Conservation (phyloP, 2,113 vertebrate species). For the Leucopternis melanops region DNA sequence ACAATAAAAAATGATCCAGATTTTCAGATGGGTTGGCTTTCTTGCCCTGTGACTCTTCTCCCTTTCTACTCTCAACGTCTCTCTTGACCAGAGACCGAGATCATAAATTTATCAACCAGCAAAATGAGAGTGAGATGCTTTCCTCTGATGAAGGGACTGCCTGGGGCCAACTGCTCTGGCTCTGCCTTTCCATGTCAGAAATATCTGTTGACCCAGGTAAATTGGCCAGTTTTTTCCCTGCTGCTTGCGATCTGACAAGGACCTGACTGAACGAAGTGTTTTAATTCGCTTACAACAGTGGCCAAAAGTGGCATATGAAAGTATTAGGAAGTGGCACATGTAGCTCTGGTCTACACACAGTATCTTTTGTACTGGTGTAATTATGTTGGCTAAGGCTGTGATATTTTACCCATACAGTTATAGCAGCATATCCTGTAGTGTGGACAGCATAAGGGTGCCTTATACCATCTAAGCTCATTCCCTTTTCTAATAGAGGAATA, state of each 20-base stretch:
- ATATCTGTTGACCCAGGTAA: not conserved
- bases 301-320: slow-evolving; percentile 6
- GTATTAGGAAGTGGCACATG: not conserved
- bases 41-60: not conserved
- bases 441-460: slow-evolving; percentile 32
- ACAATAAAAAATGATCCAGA: not conserved
- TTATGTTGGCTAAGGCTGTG: slow-evolving; percentile 4
- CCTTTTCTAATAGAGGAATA: not conserved
- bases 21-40: not conserved
- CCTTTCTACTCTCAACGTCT: not conserved
- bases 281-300: not conserved
- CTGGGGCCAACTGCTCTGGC: not conserved
- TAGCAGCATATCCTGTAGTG: not conserved
- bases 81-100: not conserved
- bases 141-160: not conserved
- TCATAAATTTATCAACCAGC: not conserved
- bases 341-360: not conserved
- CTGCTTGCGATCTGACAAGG: not conserved
- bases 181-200: not conserved
- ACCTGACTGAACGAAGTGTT: not conserved
- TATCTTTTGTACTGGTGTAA: slow-evolving; percentile 28
- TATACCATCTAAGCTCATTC: not conserved
- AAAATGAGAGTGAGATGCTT: not conserved
- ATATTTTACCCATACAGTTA: slow-evolving; percentile 23
- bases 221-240: not conserved